Base-by-base conservation (phyloP, 1,140 invertebrate species). In the Scaptodrosophila lebanonensis region DNA sequence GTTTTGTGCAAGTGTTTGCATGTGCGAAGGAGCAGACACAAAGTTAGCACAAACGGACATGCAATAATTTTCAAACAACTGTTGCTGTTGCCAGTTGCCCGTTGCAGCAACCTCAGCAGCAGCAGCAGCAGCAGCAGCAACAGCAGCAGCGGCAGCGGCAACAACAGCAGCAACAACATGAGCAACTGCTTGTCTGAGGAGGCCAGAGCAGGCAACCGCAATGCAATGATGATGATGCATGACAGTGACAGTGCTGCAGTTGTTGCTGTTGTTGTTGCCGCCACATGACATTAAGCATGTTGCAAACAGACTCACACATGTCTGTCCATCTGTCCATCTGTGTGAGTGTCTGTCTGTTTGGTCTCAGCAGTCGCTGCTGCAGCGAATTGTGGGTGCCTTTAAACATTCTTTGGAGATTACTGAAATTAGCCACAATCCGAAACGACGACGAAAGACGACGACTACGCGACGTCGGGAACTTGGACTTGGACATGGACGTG, bases 331-430 rank as follows among this genome's bases (percentile, higher is more conserved):
- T 32, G 48, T 45, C 16, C 35, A 33, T 40, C 27, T 15, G 12
- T 36, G 43, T 45, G 16, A 22, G 33, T 50, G 29, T 43, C 25
- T 32, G 69, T 36, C 9, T 43, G 20, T 17, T 22, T 39, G 7
- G 22, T 13, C n/a, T n/a, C 20, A 38, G 16, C 25, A 18, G 11
- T 7, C 11, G 1, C 20, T 52, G 25, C 52, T 82, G 70, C 68
- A 73, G 75, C 75, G 75, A 79, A 79, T 79, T 79, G 75, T 79
- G 75, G 75, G 75, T 79, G 75, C 75, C 54, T 79, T 72, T 64
- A 57, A 59, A 49, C 56, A 65, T 65, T 60, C 61, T 65, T 65
- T 52, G 47, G 47, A 65, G 61, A 65, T 65, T 65, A 65, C 61
- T 65, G 61, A 79, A 79, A 79, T 79, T 79, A 82, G 75, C 70